Evolutionary conservation across 92 coral and sea anemone genomes (phyloP).

Genomic region (Zoanthus solanderi): DNA sequence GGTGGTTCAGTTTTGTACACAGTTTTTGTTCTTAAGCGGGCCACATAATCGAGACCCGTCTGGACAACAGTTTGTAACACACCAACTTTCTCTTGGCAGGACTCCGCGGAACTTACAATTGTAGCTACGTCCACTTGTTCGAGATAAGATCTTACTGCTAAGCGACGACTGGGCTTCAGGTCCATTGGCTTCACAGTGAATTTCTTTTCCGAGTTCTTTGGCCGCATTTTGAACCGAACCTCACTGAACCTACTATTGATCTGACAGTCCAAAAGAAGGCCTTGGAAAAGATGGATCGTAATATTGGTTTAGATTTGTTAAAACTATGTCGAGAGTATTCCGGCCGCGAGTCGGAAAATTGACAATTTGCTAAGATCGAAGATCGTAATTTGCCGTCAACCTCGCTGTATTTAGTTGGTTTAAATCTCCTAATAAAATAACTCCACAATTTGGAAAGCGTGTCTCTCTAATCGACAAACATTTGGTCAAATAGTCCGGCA

Average conservation of each 20-base stretch:
- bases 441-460: neutral
- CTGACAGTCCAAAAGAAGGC: neutral
- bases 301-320: neutral
- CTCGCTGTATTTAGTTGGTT: neutral
- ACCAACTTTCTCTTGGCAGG: neutral
- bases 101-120: neutral
- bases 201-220: neutral
- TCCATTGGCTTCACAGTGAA: no score
- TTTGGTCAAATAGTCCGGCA: slow-evolving; percentile 4
- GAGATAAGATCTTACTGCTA: no score
- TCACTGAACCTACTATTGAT: neutral
- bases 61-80: neutral
- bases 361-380: neutral
- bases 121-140: neutral
- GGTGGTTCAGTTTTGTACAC: neutral
- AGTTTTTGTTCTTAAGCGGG: neutral
- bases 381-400: neutral
- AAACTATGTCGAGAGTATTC: neutral
- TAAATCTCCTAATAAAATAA: neutral
- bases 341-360: neutral
- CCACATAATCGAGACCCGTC: neutral
- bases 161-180: no score
- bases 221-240: neutral
- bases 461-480: neutral
- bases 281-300: neutral